These are phyloP conservation scores for Thyatira batis DNA, from an alignment of 2,888 invertebrate genomes.

Conservation along the genomic window DNA sequence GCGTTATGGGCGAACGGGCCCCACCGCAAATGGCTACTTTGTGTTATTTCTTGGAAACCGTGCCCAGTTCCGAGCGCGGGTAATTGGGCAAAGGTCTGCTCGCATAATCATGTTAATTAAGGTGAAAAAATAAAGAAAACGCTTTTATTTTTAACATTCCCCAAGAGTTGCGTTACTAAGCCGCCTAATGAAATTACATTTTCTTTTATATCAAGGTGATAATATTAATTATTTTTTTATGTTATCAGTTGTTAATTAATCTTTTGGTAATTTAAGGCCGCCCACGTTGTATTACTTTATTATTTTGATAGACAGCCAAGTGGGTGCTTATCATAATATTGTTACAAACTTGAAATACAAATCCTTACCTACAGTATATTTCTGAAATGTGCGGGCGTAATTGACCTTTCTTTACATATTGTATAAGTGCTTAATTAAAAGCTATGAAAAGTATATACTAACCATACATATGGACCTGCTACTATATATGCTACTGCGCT, in stretches of 20 bases:
- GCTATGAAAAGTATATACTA: no score
- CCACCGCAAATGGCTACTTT: neutral
- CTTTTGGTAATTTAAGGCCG: no score
- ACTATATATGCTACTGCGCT: no score
- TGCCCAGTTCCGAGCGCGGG: slow-evolving; percentile 17
- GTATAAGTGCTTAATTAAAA: no score
- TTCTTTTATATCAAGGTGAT: neutral
- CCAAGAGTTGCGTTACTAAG: neutral
- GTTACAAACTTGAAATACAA: no score
- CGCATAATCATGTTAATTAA: slow-evolving; percentile 40
- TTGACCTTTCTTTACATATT: no score
- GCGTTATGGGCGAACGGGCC: neutral
- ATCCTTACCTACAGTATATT: no score
- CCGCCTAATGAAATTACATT: neutral
- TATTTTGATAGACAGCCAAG: no score
- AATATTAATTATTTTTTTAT: neutral
- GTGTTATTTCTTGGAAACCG: slow-evolving; percentile 21
- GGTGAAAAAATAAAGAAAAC: slow-evolving; percentile 27
- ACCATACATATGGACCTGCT: no score
- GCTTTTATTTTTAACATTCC: slow-evolving; percentile 7
- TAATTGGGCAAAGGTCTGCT: slow-evolving; percentile 27
- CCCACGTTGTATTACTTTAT: no score
- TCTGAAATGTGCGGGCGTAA: no score
- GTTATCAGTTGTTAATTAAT: neutral
- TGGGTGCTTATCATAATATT: no score